phyloP scores from a whole-genome alignment of 1,140 invertebrate species.

The Diabrotica undecimpunctata region DNA sequence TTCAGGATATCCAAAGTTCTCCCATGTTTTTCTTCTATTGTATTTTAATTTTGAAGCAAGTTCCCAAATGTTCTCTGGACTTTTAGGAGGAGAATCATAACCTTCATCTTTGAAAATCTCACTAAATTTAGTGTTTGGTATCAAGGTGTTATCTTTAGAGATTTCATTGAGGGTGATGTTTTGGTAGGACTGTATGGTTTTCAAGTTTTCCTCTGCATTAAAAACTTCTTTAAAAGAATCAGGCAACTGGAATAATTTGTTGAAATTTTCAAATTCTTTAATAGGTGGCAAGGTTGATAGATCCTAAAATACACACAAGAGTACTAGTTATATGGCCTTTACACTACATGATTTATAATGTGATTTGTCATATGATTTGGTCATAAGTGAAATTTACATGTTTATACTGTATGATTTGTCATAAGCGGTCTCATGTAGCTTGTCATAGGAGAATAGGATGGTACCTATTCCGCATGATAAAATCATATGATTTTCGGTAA shows the following conservation, averaged over 20 bases:
- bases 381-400: too few relatives aligned
- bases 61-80: conserved; percentile 40
- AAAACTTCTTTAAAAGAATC: background rate
- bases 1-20: conserved; percentile 34
- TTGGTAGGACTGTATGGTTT: background rate
- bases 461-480: too few relatives aligned
- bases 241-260: conserved; percentile 19
- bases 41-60: conserved; percentile 27
- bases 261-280: conserved; percentile 22
- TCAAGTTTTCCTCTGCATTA: conserved; percentile 20
- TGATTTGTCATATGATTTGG: too few relatives aligned
- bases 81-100: conserved; percentile 28
- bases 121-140: conserved; percentile 5
- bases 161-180: background rate
- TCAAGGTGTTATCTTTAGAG: background rate
- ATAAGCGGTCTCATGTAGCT: too few relatives aligned
- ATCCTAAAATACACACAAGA: conserved; percentile 19
- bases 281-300: conserved; percentile 28
- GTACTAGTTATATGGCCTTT: too few relatives aligned
- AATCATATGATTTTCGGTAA: too few relatives aligned
- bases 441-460: too few relatives aligned
- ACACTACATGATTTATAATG: too few relatives aligned
- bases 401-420: too few relatives aligned
- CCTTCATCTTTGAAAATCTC: conserved; percentile 27
- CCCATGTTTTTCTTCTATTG: conserved; percentile 38